phyloP scores from a whole-genome alignment of 2,888 invertebrate species.

The Philhelius pedissequus region DNA sequence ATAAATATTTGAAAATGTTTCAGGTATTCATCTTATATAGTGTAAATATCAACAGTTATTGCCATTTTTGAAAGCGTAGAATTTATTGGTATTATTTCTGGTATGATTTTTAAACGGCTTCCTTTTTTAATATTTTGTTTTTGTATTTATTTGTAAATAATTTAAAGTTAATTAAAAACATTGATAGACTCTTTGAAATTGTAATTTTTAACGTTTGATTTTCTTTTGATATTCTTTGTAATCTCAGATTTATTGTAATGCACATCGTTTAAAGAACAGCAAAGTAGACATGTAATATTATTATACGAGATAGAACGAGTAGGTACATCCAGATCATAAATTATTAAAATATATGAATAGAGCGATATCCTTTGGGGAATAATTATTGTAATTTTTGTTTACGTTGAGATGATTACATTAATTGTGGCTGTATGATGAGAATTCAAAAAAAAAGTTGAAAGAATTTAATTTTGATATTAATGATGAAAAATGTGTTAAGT shows the following conservation, averaged over 20 bases:
- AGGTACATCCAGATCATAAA: conserved; percentile 62
- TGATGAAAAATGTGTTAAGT: conserved; percentile 42
- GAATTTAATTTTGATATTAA: conserved; percentile 35
- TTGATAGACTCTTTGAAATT: conserved; percentile 57
- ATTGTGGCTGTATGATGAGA: conserved; percentile 57
- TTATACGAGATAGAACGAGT: conserved; percentile 41
- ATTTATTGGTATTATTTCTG: conserved; percentile 7
- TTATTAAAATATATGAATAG: conserved; percentile 46
- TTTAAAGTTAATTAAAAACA: conserved; percentile 51
- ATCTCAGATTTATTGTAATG: conserved; percentile 34
- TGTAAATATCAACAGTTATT: conserved; percentile 64
- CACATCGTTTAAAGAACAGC: conserved; percentile 62
- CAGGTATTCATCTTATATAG: conserved; percentile 33
- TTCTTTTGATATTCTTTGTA: conserved; percentile 4
- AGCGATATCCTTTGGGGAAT: conserved; percentile 60
- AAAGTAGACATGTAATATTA: conserved; percentile 44
- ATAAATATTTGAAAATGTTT: conserved; percentile 40
- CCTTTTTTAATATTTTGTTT: conserved; percentile 9
- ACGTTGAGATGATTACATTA: conserved; percentile 56
- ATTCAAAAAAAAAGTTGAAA: conserved; percentile 33
- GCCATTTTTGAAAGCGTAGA: conserved; percentile 45
- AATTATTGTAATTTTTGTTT: conserved; percentile 13
- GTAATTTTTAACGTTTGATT: conserved; percentile 12
- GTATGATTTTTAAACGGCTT: conserved; percentile 44
- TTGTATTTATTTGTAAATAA: conserved; percentile 51